These are phyloP conservation scores for Petroica traversi DNA, from an alignment of 2,113 vertebrate genomes.

Conservation along the genomic window DNA sequence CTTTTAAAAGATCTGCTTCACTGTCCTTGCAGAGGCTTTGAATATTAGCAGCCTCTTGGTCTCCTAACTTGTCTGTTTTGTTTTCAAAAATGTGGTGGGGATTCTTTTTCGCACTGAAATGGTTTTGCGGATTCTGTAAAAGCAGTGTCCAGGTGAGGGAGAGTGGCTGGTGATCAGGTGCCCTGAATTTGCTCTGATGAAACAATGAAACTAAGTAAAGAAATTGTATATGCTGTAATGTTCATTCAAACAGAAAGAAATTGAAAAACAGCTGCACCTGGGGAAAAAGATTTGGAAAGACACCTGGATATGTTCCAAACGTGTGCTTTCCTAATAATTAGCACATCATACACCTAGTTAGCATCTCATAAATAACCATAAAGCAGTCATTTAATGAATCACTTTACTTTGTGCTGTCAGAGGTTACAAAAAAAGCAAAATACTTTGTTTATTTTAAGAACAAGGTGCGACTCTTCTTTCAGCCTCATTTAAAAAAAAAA, in stretches of 20 bases:
- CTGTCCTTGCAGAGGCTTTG: neutral
- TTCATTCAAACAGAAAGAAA: conserved; percentile 47
- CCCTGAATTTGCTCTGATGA: neutral
- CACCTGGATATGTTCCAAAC: conserved; percentile 72
- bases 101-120: neutral
- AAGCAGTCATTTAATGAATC: conserved; percentile 75
- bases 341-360: conserved; percentile 76
- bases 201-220: conserved; percentile 3
- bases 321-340: conserved; percentile 80
- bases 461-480: conserved; percentile 17
- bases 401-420: conserved; percentile 74
- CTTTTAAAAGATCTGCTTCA: neutral
- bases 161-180: neutral
- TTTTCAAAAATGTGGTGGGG: accelerated
- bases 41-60: neutral
- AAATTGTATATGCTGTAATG: neutral
- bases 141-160: neutral
- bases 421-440: conserved; percentile 74
- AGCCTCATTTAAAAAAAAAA: neutral
- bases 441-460: conserved; percentile 72
- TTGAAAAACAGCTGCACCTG: conserved; percentile 64
- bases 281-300: conserved; percentile 47
- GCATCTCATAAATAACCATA: conserved; percentile 84
- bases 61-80: neutral
- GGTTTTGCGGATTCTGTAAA: neutral